Percentiles rank a stretch among this genome's conserved stretches.
Evolutionary conservation across 2,113 vertebrate species (phyloP).

Genomic region (Girardinichthys multiradiatus): DNA sequence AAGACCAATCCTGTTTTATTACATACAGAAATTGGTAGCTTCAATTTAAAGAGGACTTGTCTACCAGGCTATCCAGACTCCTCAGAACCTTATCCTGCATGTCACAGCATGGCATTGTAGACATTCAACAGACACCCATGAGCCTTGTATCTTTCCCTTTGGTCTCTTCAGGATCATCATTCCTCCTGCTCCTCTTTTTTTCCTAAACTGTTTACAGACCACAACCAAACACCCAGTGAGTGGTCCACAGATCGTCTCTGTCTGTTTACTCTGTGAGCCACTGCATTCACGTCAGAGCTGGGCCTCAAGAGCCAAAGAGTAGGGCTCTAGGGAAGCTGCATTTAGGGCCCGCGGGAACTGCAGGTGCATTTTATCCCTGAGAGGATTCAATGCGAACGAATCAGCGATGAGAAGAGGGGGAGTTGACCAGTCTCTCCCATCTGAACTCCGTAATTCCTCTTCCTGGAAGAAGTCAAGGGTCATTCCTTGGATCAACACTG

Average conservation of each 20-base stretch:
- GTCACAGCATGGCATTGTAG: slow-evolving; percentile 34
- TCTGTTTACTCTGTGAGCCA: slow-evolving; percentile 66
- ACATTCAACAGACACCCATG: slow-evolving; percentile 60
- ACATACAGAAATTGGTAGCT: background rate
- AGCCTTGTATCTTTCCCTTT: slow-evolving; percentile 58
- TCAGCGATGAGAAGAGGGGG: slow-evolving; percentile 39
- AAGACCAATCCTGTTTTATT: background rate
- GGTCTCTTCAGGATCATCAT: slow-evolving; percentile 46
- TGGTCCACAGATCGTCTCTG: slow-evolving; percentile 61
- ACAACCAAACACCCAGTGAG: slow-evolving; percentile 64
- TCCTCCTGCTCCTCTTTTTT: slow-evolving; percentile 70
- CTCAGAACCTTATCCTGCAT: slow-evolving; percentile 61
- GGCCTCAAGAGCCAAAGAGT: slow-evolving; percentile 45
- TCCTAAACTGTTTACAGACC: slow-evolving; percentile 77
- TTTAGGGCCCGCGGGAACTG: slow-evolving; percentile 21
- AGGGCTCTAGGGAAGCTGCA: slow-evolving; percentile 32
- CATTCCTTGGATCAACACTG: slow-evolving; percentile 67
- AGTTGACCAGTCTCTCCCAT: slow-evolving; percentile 33
- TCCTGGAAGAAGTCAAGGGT: slow-evolving; percentile 58
- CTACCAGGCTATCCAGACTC: slow-evolving; percentile 48
- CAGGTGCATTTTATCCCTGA: slow-evolving; percentile 67
- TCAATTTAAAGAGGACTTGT: slow-evolving; percentile 35
- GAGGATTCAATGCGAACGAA: slow-evolving; percentile 40
- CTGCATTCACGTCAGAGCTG: slow-evolving; percentile 54
- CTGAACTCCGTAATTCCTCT: slow-evolving; percentile 54